Conservation (phyloP, 2,797 vertebrate genomes). For the Ataeniobius toweri region DNA sequence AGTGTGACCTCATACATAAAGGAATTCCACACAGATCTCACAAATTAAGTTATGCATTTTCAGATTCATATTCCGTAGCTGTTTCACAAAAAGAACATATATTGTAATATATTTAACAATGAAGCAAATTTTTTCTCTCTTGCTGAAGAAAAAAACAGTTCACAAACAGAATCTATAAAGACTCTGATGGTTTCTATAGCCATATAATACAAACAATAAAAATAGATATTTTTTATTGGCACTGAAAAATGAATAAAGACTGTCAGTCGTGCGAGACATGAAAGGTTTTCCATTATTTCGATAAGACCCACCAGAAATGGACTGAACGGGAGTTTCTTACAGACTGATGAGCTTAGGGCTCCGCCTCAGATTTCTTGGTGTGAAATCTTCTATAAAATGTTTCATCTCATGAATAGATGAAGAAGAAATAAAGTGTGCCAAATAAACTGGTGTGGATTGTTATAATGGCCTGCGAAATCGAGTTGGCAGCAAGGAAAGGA, state of each 20-base stretch:
- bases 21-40: slow-evolving; percentile 12
- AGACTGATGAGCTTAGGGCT: slow-evolving; percentile 32
- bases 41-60: slow-evolving; percentile 5
- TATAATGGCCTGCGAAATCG: slow-evolving; percentile 13
- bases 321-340: slow-evolving; percentile 37
- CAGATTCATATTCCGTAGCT: slow-evolving; percentile 15
- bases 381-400: slow-evolving; percentile 48
- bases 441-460: slow-evolving; percentile 36
- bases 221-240: slow-evolving; percentile 37
- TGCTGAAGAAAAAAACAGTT: slow-evolving; percentile 26
- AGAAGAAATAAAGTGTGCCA: slow-evolving; percentile 22
- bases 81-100: slow-evolving; percentile 3
- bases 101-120: slow-evolving; percentile 8
- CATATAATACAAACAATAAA: slow-evolving; percentile 27
- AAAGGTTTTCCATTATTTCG: slow-evolving; percentile 58
- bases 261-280: slow-evolving; percentile 53
- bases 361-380: slow-evolving; percentile 17
- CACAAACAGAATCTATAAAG: slow-evolving; percentile 21
- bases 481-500: background rate
- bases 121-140: slow-evolving; percentile 10
- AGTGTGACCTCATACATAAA: slow-evolving; percentile 14
- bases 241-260: slow-evolving; percentile 48
- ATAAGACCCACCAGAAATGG: slow-evolving; percentile 48
- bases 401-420: slow-evolving; percentile 40
- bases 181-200: slow-evolving; percentile 31